A percentile compares a stretch with the other conserved stretches of the same genome.
phyloP scores from a whole-genome alignment of 2,888 invertebrate genomes.

The Apoda limacodes region DNA sequence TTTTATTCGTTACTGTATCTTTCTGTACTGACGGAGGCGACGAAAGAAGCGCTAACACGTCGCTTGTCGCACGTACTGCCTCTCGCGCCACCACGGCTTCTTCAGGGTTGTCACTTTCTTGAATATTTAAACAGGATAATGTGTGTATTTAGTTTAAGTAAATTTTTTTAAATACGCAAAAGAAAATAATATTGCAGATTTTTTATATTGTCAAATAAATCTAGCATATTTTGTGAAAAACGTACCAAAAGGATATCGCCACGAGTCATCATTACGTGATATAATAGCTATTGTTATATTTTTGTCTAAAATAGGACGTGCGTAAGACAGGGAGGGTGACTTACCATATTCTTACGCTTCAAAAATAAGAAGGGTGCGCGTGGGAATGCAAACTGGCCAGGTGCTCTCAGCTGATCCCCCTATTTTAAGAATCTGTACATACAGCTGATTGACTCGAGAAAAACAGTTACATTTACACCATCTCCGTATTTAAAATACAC shows the following conservation, averaged over 20 bases:
- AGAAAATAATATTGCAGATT: too few relatives aligned
- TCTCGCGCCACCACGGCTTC: constrained; percentile 25
- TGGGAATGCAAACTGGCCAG: constrained; percentile 61
- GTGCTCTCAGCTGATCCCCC: constrained; percentile 44
- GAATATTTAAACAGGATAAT: too few relatives aligned
- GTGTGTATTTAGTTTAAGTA: too few relatives aligned
- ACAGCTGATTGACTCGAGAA: too few relatives aligned
- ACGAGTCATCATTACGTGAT: too few relatives aligned
- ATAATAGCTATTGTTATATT: constrained; percentile 34
- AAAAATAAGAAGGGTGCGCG: constrained; percentile 38
- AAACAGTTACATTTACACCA: too few relatives aligned
- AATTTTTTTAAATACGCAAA: too few relatives aligned
- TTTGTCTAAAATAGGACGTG: constrained; percentile 27
- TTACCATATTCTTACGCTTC: constrained; percentile 30
- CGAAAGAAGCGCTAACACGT: constrained; percentile 40
- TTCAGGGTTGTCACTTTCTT: constrained; percentile 49
- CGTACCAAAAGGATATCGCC: constrained; percentile 25
- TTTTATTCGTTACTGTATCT: constrained; percentile 43
- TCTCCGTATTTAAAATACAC: too few relatives aligned
- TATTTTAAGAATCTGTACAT: constrained; percentile 26
- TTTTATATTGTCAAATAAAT: too few relatives aligned
- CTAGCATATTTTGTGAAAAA: background rate
- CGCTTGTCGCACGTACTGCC: constrained; percentile 35
- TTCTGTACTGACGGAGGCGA: constrained; percentile 43
- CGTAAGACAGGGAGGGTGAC: constrained; percentile 29